A percentile compares a stretch with the other conserved stretches of the same genome.
phyloP scores from a whole-genome alignment of 1,140 invertebrate genomes.

The Xylocopa sonorina region DNA sequence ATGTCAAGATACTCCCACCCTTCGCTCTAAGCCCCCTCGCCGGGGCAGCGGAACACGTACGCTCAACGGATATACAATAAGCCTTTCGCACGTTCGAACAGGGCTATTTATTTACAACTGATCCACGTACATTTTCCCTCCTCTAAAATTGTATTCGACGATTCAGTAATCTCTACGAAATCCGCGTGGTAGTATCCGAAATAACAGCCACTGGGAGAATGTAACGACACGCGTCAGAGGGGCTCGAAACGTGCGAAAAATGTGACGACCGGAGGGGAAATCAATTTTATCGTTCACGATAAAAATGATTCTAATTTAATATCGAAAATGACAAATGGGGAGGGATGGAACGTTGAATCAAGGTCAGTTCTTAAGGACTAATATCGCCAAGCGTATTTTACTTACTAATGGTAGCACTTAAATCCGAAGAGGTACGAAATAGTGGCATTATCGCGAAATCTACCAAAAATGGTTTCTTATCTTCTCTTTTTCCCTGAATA shows the following conservation, averaged over 20 bases:
- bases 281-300: neutral
- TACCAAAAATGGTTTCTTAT: too few species aligned
- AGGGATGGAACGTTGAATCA: too few species aligned
- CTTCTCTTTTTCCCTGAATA: too few species aligned
- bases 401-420: too few species aligned
- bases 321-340: too few species aligned
- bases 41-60: neutral
- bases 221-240: too few species aligned
- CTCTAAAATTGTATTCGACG: neutral
- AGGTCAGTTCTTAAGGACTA: too few species aligned
- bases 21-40: neutral
- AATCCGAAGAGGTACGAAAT: too few species aligned
- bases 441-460: too few species aligned
- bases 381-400: too few species aligned
- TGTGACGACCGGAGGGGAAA: neutral
- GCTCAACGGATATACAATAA: neutral
- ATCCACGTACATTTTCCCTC: slow-evolving; percentile 17
- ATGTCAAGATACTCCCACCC: slow-evolving; percentile 3
- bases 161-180: slow-evolving; percentile 9
- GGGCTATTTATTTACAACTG: slow-evolving; percentile 21
- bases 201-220: too few species aligned
- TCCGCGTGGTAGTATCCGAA: neutral
- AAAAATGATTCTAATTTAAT: neutral
- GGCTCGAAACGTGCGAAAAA: too few species aligned
- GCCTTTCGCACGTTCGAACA: slow-evolving; percentile 3